Percentiles rank a stretch among this genome's conserved stretches.
Evolutionary conservation across 2,888 invertebrate species (phyloP).

Genomic region (Odiellus spinosus): DNA sequence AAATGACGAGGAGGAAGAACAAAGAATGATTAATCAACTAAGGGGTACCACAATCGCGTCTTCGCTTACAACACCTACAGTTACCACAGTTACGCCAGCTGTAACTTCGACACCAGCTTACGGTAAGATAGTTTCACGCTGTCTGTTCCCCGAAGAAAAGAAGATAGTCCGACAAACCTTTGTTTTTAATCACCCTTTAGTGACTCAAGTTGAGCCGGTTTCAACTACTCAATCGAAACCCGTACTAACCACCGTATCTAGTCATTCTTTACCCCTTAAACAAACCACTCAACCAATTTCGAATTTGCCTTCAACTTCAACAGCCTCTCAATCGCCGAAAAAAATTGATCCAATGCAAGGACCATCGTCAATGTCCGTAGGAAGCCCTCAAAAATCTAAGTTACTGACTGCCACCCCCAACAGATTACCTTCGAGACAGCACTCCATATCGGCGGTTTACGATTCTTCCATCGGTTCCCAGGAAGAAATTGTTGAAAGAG

Average conservation of each 20-base stretch:
- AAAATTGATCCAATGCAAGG: neutral
- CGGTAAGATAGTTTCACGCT: neutral
- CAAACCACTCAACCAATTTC: too few relatives aligned
- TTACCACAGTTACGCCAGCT: neutral
- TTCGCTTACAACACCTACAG: neutral
- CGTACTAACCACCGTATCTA: too few relatives aligned
- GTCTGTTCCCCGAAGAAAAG: too few relatives aligned
- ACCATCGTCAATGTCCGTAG: neutral
- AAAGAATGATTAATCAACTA: conserved; percentile 18
- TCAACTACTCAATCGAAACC: too few relatives aligned
- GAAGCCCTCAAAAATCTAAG: neutral
- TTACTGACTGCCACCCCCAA: neutral
- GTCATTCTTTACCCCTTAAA: too few relatives aligned
- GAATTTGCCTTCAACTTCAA: too few relatives aligned
- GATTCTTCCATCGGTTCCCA: conserved; percentile 35
- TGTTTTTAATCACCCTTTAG: too few relatives aligned
- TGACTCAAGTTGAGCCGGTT: too few relatives aligned
- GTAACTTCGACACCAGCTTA: neutral
- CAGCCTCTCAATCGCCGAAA: too few relatives aligned
- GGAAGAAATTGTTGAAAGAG: conserved; percentile 66
- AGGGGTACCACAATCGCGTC: conserved; percentile 3
- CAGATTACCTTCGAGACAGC: conserved; percentile 16
- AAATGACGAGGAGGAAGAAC: conserved; percentile 39
- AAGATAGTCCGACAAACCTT: too few relatives aligned
- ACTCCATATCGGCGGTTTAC: conserved; percentile 27